Evolutionary conservation across 2,113 vertebrate species (phyloP).

Genomic region (Microtus ochrogaster): DNA sequence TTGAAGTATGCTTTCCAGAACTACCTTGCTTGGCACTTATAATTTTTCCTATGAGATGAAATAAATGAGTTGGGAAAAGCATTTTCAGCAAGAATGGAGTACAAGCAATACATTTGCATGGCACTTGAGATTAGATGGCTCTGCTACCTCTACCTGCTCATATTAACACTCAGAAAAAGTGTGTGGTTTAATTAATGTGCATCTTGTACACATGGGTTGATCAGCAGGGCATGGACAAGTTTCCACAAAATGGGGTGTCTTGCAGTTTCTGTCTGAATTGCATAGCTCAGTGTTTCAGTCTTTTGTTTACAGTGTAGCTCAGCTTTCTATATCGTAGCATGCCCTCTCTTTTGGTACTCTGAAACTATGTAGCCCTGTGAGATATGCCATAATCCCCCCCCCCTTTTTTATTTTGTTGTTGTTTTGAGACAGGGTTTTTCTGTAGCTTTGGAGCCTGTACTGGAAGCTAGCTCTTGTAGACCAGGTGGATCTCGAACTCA

Average conservation of each 20-base stretch:
- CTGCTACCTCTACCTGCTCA: neutral
- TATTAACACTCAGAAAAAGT: neutral
- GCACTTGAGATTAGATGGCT: neutral
- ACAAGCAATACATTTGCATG: neutral
- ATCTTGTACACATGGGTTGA: neutral
- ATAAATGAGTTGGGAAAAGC: neutral
- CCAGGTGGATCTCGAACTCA: too few relatives aligned
- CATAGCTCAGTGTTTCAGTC: neutral
- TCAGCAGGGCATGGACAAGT: neutral
- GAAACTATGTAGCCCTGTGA: neutral
- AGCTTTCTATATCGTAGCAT: neutral
- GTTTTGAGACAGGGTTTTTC: too few relatives aligned
- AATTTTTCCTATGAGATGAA: neutral
- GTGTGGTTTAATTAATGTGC: neutral
- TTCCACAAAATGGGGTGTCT: fast-evolving
- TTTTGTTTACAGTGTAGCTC: neutral
- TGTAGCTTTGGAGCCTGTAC: too few relatives aligned
- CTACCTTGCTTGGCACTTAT: neutral
- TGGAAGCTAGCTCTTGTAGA: too few relatives aligned
- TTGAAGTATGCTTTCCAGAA: neutral
- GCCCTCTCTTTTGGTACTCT: neutral
- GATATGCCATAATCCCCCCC: neutral
- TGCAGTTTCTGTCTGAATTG: neutral
- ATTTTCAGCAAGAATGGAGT: neutral
- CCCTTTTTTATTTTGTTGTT: neutral